A percentile compares a stretch with the other conserved stretches of the same genome.
Evolutionary conservation across 2,113 vertebrate species (phyloP).

Genomic region (Callipepla squamata): DNA sequence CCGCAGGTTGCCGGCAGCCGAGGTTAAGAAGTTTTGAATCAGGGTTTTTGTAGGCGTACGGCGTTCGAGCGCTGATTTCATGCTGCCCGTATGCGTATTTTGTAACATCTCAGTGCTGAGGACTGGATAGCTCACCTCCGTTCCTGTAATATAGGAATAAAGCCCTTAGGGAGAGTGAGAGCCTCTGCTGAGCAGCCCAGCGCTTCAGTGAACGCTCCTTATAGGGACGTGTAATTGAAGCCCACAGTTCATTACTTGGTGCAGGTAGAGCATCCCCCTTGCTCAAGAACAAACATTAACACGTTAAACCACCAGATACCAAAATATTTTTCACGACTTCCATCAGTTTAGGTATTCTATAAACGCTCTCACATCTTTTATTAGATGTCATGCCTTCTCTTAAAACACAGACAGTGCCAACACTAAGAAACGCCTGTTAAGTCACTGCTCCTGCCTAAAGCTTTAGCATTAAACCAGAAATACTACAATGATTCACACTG

Average conservation of each 20-base stretch:
- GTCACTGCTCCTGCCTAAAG: neutral
- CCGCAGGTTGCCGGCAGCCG: neutral
- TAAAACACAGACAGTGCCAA: neutral
- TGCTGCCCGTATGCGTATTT: fast-evolving
- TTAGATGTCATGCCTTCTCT: neutral
- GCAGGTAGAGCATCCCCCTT: neutral
- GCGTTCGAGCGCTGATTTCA: neutral
- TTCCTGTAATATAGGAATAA: too few relatives aligned
- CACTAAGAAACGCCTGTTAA: neutral
- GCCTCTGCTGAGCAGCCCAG: too few relatives aligned
- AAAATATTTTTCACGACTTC: neutral
- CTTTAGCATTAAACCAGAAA: neutral
- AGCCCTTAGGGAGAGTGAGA: too few relatives aligned
- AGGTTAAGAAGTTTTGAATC: neutral
- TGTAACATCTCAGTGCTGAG: too few relatives aligned
- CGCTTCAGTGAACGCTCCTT: neutral
- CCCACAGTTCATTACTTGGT: neutral
- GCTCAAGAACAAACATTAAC: neutral
- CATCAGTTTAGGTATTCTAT: neutral
- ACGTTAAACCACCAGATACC: neutral
- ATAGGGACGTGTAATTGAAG: neutral
- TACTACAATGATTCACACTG: neutral
- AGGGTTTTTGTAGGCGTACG: neutral
- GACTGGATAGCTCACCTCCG: too few relatives aligned
- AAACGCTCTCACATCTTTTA: neutral